Percentiles rank a stretch among this genome's conserved stretches.
Evolutionary conservation across 64 coral and sea anemone genomes (phyloP).

Genomic region (Acropora yongei): DNA sequence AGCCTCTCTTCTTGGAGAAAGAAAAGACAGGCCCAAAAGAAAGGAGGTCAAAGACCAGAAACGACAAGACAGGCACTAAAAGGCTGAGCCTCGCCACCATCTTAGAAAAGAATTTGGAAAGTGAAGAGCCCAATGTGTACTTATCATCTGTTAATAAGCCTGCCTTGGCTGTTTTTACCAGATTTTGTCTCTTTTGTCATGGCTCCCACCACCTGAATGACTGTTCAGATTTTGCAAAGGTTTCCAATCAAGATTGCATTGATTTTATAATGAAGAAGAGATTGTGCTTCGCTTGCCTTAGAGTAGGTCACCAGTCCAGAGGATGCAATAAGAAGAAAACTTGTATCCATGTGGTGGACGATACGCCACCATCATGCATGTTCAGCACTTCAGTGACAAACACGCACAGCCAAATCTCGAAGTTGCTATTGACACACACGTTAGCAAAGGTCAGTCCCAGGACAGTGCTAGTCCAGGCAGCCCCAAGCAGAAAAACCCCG

Average conservation of each 20-base stretch:
- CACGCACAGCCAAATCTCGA: not conserved
- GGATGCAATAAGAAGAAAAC: conserved; percentile 37
- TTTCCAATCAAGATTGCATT: not conserved
- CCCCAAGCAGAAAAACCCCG: not conserved
- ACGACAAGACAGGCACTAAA: not conserved
- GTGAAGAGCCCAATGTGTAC: not conserved
- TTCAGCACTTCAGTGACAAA: not conserved
- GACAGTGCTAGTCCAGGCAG: not conserved
- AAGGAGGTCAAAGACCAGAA: no score
- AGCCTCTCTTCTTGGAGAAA: conserved; percentile 12
- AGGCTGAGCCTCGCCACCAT: not conserved
- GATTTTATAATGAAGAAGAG: conserved; percentile 19
- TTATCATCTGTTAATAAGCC: no score
- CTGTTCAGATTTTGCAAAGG: no score
- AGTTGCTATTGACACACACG: not conserved
- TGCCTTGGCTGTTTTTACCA: not conserved
- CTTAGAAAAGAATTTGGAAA: not conserved
- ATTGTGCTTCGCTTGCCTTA: conserved; percentile 40
- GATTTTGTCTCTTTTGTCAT: not conserved
- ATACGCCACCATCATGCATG: not conserved
- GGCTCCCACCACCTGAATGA: not conserved
- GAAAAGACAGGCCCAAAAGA: not conserved
- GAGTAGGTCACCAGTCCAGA: not conserved
- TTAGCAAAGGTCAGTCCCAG: not conserved
- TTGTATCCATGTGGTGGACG: conserved; percentile 12